A percentile compares a stretch with the other conserved stretches of the same genome.
Conservation (phyloP, 1,140 invertebrate species). For the Nomia melanderi region DNA sequence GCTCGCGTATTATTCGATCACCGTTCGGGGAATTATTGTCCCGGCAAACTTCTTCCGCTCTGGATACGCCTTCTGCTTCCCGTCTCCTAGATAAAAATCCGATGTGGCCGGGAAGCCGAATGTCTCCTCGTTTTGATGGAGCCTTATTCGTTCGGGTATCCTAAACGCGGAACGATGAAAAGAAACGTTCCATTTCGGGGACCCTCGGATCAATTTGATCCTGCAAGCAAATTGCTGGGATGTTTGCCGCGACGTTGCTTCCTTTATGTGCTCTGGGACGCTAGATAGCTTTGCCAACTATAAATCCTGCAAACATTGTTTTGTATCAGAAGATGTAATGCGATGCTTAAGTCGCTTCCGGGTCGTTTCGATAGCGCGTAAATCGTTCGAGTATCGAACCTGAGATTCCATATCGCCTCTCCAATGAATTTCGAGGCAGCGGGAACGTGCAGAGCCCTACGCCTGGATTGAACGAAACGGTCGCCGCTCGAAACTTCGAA, state of each 20-base stretch:
- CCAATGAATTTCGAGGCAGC: slow-evolving; percentile 1
- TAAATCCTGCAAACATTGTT: too few species aligned
- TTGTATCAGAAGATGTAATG: too few species aligned
- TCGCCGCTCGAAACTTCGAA: slow-evolving; percentile 26
- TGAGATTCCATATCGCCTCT: background rate
- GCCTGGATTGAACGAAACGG: slow-evolving; percentile 26
- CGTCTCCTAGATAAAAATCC: slow-evolving; percentile 39
- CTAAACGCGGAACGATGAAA: background rate
- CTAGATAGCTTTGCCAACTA: too few species aligned
- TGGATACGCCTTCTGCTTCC: slow-evolving; percentile 26
- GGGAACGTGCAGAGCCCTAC: slow-evolving; percentile 11
- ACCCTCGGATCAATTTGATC: background rate
- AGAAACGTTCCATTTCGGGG: background rate
- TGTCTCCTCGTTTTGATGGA: slow-evolving; percentile 11
- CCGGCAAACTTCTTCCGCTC: slow-evolving; percentile 23
- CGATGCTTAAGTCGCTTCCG: background rate
- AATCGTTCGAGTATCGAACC: background rate
- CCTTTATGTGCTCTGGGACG: background rate
- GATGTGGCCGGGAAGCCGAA: slow-evolving; percentile 1
- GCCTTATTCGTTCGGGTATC: background rate
- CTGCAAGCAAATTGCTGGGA: background rate
- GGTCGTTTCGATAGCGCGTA: background rate
- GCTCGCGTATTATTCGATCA: slow-evolving; percentile 56
- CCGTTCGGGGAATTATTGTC: slow-evolving; percentile 47
- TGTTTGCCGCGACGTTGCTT: background rate